These are phyloP conservation scores for Cirrhinus mrigala DNA, from an alignment of 2,797 vertebrate species.

Conservation along the genomic window DNA sequence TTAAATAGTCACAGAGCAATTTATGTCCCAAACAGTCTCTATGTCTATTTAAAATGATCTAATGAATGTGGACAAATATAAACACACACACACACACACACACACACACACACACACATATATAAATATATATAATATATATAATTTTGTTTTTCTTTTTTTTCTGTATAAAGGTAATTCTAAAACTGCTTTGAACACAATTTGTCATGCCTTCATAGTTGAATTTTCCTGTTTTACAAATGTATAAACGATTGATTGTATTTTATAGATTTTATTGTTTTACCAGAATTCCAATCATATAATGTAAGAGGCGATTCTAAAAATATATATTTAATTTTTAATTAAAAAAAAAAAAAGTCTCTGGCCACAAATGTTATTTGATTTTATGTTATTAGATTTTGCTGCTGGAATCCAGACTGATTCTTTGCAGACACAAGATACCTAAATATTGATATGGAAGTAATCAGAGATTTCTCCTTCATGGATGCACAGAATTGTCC, in stretches of 20 bases:
- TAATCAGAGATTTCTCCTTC: background rate
- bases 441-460: background rate
- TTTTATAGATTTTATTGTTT: background rate
- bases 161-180: background rate
- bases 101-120: background rate
- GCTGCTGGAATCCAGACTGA: background rate
- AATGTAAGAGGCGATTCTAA: background rate
- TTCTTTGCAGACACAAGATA: background rate
- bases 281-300: background rate
- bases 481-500: background rate
- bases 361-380: background rate
- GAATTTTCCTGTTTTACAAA: background rate
- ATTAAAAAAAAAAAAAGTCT: too few species aligned
- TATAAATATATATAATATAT: too few species aligned
- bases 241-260: background rate
- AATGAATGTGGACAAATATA: background rate
- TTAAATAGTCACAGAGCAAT: background rate
- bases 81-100: background rate
- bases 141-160: too few species aligned
- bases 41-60: background rate
- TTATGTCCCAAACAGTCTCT: background rate
- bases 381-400: background rate
- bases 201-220: background rate
- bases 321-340: too few species aligned
- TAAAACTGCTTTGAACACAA: background rate